These are phyloP conservation scores for Athrips mouffetella DNA, from an alignment of 2,888 invertebrate species.

Conservation along the genomic window DNA sequence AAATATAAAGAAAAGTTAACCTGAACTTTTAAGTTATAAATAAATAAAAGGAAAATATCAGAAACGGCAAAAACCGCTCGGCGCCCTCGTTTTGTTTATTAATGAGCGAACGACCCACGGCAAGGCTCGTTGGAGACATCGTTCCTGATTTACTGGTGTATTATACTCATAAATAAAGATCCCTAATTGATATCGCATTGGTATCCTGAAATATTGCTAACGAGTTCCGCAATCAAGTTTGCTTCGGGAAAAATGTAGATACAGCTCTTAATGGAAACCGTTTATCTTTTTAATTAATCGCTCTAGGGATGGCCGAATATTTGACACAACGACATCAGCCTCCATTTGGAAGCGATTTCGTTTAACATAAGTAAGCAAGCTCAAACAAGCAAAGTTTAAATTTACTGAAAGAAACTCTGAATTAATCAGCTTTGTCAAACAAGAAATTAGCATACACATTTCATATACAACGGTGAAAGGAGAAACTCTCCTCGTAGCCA, in stretches of 20 bases:
- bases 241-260: conserved; percentile 18
- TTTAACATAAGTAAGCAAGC: too few relatives aligned
- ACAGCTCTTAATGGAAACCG: conserved; percentile 5
- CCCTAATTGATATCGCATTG: conserved; percentile 27
- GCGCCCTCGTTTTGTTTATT: conserved; percentile 33
- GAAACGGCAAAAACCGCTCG: conserved; percentile 8
- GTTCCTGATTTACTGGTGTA: conserved; percentile 56
- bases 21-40: neutral
- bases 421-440: conserved; percentile 7
- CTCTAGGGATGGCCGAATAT: neutral
- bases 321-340: neutral
- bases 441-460: conserved; percentile 10
- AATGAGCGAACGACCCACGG: conserved; percentile 34
- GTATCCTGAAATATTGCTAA: conserved; percentile 31
- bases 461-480: neutral
- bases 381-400: neutral
- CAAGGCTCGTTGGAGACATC: conserved; percentile 40
- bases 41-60: too few relatives aligned
- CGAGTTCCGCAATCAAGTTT: conserved; percentile 31
- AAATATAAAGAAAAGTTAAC: too few relatives aligned
- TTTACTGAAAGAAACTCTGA: conserved; percentile 1
- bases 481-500: conserved; percentile 8
- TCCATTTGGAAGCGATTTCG: too few relatives aligned
- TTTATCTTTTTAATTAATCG: conserved; percentile 13
- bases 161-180: conserved; percentile 55